Conservation (phyloP, 2,888 invertebrate species). For the Drosophila meridiana region DNA sequence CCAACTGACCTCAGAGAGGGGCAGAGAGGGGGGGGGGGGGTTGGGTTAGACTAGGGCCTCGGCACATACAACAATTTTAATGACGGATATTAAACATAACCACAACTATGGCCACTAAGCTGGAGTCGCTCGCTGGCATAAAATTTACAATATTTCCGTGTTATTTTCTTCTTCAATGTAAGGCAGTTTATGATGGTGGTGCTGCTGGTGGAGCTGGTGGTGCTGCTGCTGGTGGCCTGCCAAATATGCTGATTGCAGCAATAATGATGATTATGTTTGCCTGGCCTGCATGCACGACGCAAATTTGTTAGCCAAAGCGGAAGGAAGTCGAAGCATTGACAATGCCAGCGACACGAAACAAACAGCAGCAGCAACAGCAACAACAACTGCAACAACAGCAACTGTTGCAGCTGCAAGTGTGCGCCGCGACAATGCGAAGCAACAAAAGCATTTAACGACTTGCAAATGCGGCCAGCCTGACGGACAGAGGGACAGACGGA, state of each 20-base stretch:
- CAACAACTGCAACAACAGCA: slow-evolving; percentile 3
- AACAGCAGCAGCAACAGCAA: slow-evolving; percentile 20
- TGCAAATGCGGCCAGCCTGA: slow-evolving; percentile 62
- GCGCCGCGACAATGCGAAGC: slow-evolving; percentile 44
- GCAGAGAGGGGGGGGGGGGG: not conserved
- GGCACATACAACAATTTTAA: slow-evolving; percentile 72
- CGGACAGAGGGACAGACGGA: not conserved
- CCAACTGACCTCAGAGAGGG: not conserved
- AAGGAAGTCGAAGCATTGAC: slow-evolving; percentile 77
- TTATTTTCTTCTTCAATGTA: not conserved
- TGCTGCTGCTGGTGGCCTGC: slow-evolving; percentile 35
- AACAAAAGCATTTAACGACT: slow-evolving; percentile 79
- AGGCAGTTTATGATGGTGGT: no score
- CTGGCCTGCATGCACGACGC: slow-evolving; percentile 74
- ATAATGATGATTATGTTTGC: slow-evolving; percentile 80
- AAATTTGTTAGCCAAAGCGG: slow-evolving; percentile 78
- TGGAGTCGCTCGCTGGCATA: slow-evolving; percentile 25
- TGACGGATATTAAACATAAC: slow-evolving; percentile 77
- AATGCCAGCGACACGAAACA: slow-evolving; percentile 77
- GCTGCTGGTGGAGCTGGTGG: no score
- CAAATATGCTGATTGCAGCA: slow-evolving; percentile 78
- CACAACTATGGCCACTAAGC: slow-evolving; percentile 56
- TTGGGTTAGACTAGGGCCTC: not conserved
- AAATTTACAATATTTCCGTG: slow-evolving; percentile 69
- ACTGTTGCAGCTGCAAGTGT: slow-evolving; percentile 46